phyloP scores from a whole-genome alignment of 2,113 vertebrate genomes.

The Pseudorhombus dupliciocellatus region DNA sequence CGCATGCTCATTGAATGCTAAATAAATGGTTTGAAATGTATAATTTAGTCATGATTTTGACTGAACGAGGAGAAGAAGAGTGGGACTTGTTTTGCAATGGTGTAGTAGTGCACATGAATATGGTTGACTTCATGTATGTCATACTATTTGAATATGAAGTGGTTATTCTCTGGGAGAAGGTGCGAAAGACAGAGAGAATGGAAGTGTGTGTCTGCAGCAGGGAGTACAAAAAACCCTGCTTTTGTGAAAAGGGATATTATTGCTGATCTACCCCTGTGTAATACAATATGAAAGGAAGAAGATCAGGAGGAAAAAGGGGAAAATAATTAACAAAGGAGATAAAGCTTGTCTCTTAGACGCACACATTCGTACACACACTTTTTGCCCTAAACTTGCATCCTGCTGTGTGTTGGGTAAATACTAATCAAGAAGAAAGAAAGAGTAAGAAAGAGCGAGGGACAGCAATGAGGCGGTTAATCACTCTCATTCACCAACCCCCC shows the following conservation, averaged over 20 bases:
- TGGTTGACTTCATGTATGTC: not conserved
- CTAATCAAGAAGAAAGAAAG: constrained; percentile 40
- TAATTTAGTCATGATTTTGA: too few species aligned
- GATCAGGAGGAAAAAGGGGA: constrained; percentile 15
- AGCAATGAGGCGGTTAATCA: constrained; percentile 75
- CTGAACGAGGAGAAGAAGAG: not conserved
- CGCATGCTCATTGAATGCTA: not conserved
- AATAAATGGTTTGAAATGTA: too few species aligned
- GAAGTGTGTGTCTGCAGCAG: constrained; percentile 20
- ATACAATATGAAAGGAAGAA: constrained; percentile 64
- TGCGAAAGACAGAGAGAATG: constrained; percentile 16
- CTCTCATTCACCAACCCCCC: constrained; percentile 61
- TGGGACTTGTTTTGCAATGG: not conserved
- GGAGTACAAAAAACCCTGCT: constrained; percentile 41
- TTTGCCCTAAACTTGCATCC: constrained; percentile 31
- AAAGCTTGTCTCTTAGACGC: constrained; percentile 19
- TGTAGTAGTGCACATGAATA: not conserved
- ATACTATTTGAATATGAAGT: not conserved
- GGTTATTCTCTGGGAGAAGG: constrained; percentile 6
- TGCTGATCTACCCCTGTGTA: constrained; percentile 65
- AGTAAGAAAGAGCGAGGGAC: constrained; percentile 49
- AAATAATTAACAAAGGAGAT: constrained; percentile 34
- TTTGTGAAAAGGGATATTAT: constrained; percentile 73
- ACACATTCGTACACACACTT: constrained; percentile 8
- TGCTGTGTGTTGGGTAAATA: constrained; percentile 43